Evolutionary conservation across 2,888 invertebrate genomes (phyloP), one percentile per base, ranked within the genome.

Genomic region (Gymnoscelis rufifasciata): DNA sequence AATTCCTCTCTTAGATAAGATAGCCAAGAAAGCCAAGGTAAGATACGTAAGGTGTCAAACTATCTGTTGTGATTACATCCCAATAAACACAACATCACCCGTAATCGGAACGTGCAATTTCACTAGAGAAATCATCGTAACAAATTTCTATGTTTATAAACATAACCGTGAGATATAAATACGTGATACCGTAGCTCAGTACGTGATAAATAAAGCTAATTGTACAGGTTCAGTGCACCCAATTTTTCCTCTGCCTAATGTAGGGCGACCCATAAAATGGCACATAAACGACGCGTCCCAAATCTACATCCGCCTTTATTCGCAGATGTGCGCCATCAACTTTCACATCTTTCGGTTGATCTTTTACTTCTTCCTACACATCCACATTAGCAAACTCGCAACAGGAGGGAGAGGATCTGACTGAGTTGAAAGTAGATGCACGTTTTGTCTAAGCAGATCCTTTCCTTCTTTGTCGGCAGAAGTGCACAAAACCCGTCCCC

Each of bases 391-490:
- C 10, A 19, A 8, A n/a, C 10, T 33, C 8, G 57, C 66, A 64
- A 78, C 73, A 74, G 79, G 78, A 88, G 87, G 86, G 88, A 88
- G 88, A 80, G 84, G 88, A 88, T 88, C 78, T 78, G 83, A 74
- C 73, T 52, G 43, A 14, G 37, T 36, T 43, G 12, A 26, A 37
- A 35, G 29, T 28, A 38, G 43, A 48, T 59, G 51, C 47, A 53
- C 56, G 59, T 54, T 54, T 68, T 62, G 52, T 19, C 72, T 68
- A 66, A 74, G 71, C 73, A 80, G 76, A 80, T 90, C 90, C 90
- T 90, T 90, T 90, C 91, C 90, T 91, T 91, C 90, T 91, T 90
- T 91, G 91, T 92, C 90, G 90, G 90, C 91, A 91, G 92, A 91
- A 79, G 51, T 59, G 56, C 51, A 52, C 60, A 57, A 40, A 30